These are phyloP conservation scores for Ptychodera flava DNA, from an alignment of 35 echinoderm and acorn worm species.

Conservation along the genomic window DNA sequence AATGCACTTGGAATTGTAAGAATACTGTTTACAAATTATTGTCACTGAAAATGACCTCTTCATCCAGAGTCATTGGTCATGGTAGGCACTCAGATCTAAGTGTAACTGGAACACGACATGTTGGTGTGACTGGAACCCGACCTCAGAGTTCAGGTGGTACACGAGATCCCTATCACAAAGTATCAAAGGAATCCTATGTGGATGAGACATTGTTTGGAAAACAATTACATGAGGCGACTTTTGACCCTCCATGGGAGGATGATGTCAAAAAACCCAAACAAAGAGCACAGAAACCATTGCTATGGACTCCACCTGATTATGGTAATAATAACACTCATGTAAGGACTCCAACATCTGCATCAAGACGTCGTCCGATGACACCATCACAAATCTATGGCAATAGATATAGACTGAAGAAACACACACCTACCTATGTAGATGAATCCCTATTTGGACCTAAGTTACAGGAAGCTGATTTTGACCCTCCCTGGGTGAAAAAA, in stretches of 20 bases:
- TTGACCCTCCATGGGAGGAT: conserved; percentile 8
- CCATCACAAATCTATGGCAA: conserved; percentile 35
- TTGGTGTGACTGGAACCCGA: neutral
- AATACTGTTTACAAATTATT: no score
- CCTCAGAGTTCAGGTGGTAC: neutral
- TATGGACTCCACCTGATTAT: conserved; percentile 5
- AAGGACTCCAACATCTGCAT: neutral
- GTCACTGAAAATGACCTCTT: no score
- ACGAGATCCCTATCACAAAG: neutral
- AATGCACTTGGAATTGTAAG: no score
- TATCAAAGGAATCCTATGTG: conserved; percentile 42
- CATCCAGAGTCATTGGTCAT: no score
- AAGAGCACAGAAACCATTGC: neutral
- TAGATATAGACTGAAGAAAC: conserved; percentile 25
- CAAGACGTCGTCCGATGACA: conserved; percentile 28
- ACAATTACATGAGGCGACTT: conserved; percentile 29
- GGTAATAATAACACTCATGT: conserved; percentile 5
- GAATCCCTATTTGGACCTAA: conserved; percentile 78
- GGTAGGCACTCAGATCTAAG: no score
- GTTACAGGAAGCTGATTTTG: conserved; percentile 60
- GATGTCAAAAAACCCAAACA: conserved; percentile 11
- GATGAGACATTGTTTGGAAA: conserved; percentile 90
- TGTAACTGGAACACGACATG: neutral
- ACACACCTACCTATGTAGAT: conserved; percentile 62
- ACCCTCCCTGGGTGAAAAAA: conserved; percentile 84